Evolutionary conservation across 2,797 vertebrate genomes (phyloP).

Genomic region (Passerculus sandwichensis): DNA sequence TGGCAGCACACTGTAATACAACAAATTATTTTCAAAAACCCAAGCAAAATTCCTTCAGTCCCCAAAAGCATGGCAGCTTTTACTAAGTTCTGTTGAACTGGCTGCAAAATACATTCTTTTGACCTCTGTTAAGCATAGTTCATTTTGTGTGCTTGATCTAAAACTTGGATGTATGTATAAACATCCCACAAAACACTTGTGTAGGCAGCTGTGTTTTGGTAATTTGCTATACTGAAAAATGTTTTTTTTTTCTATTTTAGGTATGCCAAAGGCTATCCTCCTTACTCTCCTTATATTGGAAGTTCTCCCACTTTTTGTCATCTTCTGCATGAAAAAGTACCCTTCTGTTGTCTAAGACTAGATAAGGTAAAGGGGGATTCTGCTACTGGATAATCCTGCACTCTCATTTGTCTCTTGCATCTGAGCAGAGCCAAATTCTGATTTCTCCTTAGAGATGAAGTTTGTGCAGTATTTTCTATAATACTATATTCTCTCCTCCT

Average conservation of each 20-base stretch:
- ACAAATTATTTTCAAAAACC: neutral
- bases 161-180: neutral
- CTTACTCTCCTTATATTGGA: constrained; percentile 85
- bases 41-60: neutral
- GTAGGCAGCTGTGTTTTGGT: neutral
- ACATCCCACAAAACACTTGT: neutral
- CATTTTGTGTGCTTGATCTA: neutral
- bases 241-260: constrained; percentile 42
- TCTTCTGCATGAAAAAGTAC: constrained; percentile 83
- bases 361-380: constrained; percentile 77
- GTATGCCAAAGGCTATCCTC: constrained; percentile 84
- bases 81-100: neutral
- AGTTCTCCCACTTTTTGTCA: constrained; percentile 86
- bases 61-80: neutral
- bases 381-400: neutral
- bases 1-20: neutral
- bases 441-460: neutral
- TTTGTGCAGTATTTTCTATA: neutral
- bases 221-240: neutral
- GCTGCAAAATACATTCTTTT: neutral
- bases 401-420: neutral
- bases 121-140: neutral
- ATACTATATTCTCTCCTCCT: neutral
- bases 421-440: neutral
- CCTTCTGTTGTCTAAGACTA: constrained; percentile 82